Percentiles rank a stretch among this genome's conserved stretches.
Conservation (phyloP, 2,113 vertebrate species). For the Trinectes maculatus region DNA sequence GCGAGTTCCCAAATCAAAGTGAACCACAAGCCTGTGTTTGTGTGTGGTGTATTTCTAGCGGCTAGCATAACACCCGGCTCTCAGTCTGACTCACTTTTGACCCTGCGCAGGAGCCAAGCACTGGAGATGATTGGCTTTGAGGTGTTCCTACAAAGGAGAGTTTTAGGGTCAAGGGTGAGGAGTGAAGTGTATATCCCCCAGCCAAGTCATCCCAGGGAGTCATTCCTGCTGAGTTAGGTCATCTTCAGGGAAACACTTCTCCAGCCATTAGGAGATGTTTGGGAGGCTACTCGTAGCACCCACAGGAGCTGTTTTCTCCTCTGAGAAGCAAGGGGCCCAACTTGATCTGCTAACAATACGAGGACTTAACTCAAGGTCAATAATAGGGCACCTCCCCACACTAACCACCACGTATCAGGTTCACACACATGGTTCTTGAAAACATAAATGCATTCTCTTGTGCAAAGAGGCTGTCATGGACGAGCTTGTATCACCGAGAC, state of each 20-base stretch:
- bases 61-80: slow-evolving; percentile 48
- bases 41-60: slow-evolving; percentile 47
- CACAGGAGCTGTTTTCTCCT: slow-evolving; percentile 52
- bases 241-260: slow-evolving; percentile 53
- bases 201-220: slow-evolving; percentile 50
- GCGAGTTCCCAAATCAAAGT: slow-evolving; percentile 23
- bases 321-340: slow-evolving; percentile 31
- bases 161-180: slow-evolving; percentile 61
- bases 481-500: slow-evolving; percentile 1
- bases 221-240: slow-evolving; percentile 68
- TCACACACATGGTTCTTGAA: slow-evolving; percentile 42
- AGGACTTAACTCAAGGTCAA: slow-evolving; percentile 52
- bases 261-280: slow-evolving; percentile 35
- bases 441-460: slow-evolving; percentile 12
- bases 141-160: slow-evolving; percentile 63
- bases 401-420: slow-evolving; percentile 33
- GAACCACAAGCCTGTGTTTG: slow-evolving; percentile 21
- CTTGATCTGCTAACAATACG: slow-evolving; percentile 42
- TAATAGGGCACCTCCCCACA: slow-evolving; percentile 16
- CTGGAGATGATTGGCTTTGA: slow-evolving; percentile 74
- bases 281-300: slow-evolving; percentile 43
- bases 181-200: slow-evolving; percentile 57
- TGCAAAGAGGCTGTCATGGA: not conserved
- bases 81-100: slow-evolving; percentile 55
- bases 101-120: slow-evolving; percentile 58